A percentile compares a stretch with the other conserved stretches of the same genome.
Conservation (phyloP, 2,113 vertebrate species). For the Hipposideros armiger region DNA sequence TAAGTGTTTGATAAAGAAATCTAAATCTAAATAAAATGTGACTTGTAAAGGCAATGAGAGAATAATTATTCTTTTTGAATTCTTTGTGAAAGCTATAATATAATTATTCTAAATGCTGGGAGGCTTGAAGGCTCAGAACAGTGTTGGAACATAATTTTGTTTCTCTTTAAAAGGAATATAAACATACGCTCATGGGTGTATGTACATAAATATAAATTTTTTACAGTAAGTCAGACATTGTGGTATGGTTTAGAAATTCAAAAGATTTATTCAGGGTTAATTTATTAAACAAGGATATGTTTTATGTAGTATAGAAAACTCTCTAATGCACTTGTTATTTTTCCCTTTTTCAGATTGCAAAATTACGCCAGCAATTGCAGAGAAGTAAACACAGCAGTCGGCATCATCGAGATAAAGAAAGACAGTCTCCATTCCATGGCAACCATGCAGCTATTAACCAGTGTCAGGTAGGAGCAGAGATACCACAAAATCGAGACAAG, state of each 20-base stretch:
- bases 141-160: constrained; percentile 15
- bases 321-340: constrained; percentile 39
- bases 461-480: constrained; percentile 91
- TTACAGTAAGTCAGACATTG: constrained; percentile 32
- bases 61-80: constrained; percentile 22
- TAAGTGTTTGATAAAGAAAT: not conserved
- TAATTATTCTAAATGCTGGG: constrained; percentile 47
- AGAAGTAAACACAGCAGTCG: constrained; percentile 99
- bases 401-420: constrained; percentile 98
- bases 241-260: constrained; percentile 20
- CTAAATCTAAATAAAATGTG: constrained; percentile 45
- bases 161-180: constrained; percentile 18
- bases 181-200: no score
- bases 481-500: not conserved
- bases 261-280: constrained; percentile 1
- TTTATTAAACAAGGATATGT: constrained; percentile 47
- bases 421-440: constrained; percentile 98
- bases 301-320: constrained; percentile 45
- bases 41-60: constrained; percentile 2
- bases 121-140: constrained; percentile 23
- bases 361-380: constrained; percentile 98
- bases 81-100: constrained; percentile 11
- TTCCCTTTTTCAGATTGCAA: constrained; percentile 92
- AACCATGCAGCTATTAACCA: constrained; percentile 97
- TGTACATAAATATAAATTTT: not conserved